A percentile compares a stretch with the other conserved stretches of the same genome.
Conservation (phyloP, 1,140 invertebrate genomes). For the Drosophila seguyi region DNA sequence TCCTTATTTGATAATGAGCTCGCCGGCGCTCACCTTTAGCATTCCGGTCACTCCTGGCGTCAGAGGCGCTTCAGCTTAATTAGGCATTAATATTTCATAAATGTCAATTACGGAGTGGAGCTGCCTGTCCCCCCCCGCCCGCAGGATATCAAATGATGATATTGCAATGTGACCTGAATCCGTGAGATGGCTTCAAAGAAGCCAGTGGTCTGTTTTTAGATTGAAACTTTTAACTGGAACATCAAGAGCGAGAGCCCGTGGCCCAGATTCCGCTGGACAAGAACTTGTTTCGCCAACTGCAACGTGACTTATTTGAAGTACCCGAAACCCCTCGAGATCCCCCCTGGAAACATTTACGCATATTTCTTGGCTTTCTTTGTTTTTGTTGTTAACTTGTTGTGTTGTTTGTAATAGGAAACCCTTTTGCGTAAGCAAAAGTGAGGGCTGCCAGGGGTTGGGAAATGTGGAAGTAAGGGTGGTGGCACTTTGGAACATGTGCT, state of each 20-base stretch:
- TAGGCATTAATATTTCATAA: slow-evolving; percentile 81
- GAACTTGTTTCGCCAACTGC: slow-evolving; percentile 47
- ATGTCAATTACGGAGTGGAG: slow-evolving; percentile 58
- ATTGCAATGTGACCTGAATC: slow-evolving; percentile 59
- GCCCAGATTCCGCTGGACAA: slow-evolving; percentile 23
- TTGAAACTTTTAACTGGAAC: slow-evolving; percentile 40
- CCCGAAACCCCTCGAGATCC: slow-evolving; percentile 59
- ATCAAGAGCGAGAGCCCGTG: not conserved
- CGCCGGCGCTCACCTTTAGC: slow-evolving; percentile 20
- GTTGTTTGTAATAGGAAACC: slow-evolving; percentile 80
- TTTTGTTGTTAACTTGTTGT: slow-evolving; percentile 66
- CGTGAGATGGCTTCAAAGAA: slow-evolving; percentile 36
- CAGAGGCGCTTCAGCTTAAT: slow-evolving; percentile 58
- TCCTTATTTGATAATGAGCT: slow-evolving; percentile 44
- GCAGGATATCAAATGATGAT: slow-evolving; percentile 37
- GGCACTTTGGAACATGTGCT: slow-evolving; percentile 19
- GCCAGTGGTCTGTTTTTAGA: slow-evolving; percentile 16
- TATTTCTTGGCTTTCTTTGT: slow-evolving; percentile 30
- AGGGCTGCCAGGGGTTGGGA: slow-evolving; percentile 7
- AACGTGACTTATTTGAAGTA: slow-evolving; percentile 76
- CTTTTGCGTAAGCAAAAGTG: slow-evolving; percentile 69
- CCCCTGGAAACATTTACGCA: slow-evolving; percentile 34
- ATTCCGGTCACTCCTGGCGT: slow-evolving; percentile 19
- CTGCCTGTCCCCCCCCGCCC: slow-evolving; percentile 13
- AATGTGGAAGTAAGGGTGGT: slow-evolving; percentile 7